Conservation (phyloP, 1,140 invertebrate genomes). For the Metopolophium dirhodum region DNA sequence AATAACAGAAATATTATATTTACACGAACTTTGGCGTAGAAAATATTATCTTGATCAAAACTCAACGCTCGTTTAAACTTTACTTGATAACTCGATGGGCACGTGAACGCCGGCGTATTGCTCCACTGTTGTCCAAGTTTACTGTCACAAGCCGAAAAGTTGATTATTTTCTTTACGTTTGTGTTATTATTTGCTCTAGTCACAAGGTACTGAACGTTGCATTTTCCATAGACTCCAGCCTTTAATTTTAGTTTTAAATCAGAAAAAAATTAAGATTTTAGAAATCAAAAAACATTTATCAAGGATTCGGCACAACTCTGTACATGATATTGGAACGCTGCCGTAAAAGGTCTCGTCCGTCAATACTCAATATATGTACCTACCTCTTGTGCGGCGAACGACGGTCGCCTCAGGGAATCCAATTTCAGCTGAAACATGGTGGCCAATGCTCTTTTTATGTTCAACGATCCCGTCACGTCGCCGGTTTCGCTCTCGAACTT, state of each 20-base stretch:
- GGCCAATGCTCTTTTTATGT: constrained; percentile 60
- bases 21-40: background rate
- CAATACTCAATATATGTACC: background rate
- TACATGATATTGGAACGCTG: background rate
- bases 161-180: constrained; percentile 60
- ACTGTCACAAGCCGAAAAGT: constrained; percentile 60
- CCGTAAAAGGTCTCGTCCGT: background rate
- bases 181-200: constrained; percentile 54
- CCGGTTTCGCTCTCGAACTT: constrained; percentile 12
- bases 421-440: constrained; percentile 60
- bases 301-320: background rate
- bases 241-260: constrained; percentile 54
- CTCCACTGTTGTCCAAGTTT: constrained; percentile 58
- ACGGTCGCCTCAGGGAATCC: constrained; percentile 8
- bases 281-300: background rate
- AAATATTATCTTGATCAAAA: background rate
- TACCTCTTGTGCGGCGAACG: constrained; percentile 50
- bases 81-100: constrained; percentile 60
- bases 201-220: constrained; percentile 59
- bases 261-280: background rate
- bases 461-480: constrained; percentile 60
- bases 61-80: background rate
- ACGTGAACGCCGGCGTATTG: constrained; percentile 59
- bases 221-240: constrained; percentile 59
- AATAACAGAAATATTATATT: background rate